These are phyloP conservation scores for Callithrix jacchus DNA, from an alignment of 2,113 vertebrate species.

Conservation along the genomic window DNA sequence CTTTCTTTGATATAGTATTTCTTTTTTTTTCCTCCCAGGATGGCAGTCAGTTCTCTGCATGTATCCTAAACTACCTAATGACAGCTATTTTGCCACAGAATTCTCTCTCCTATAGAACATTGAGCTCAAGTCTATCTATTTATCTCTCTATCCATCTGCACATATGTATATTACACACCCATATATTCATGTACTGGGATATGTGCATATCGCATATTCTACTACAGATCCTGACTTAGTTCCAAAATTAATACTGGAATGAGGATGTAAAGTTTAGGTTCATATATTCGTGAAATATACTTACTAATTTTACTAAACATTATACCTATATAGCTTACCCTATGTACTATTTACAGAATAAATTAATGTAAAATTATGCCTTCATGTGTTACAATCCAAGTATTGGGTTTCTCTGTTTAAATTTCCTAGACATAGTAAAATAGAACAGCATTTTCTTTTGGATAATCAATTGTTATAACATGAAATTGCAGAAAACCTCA, in stretches of 20 bases:
- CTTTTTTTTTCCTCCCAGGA: not conserved
- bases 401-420: not conserved
- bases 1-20: not conserved
- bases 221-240: not conserved
- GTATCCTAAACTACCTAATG: not conserved
- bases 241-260: not conserved
- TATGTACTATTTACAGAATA: not conserved
- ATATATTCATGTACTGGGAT: not conserved
- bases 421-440: not conserved
- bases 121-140: not conserved
- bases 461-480: not conserved
- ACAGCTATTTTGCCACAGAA: not conserved
- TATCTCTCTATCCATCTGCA: not conserved
- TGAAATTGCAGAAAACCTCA: slow-evolving; percentile 13
- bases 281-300: not conserved
- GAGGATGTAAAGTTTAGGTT: not conserved
- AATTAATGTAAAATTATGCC: not conserved
- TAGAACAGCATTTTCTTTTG: not conserved
- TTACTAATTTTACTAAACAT: not conserved
- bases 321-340: not conserved
- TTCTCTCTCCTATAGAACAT: not conserved
- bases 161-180: not conserved
- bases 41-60: not conserved
- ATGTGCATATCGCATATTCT: not conserved
- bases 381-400: not conserved